Conservation (phyloP, 2,113 vertebrate genomes). For the Ctenomys sociabilis region DNA sequence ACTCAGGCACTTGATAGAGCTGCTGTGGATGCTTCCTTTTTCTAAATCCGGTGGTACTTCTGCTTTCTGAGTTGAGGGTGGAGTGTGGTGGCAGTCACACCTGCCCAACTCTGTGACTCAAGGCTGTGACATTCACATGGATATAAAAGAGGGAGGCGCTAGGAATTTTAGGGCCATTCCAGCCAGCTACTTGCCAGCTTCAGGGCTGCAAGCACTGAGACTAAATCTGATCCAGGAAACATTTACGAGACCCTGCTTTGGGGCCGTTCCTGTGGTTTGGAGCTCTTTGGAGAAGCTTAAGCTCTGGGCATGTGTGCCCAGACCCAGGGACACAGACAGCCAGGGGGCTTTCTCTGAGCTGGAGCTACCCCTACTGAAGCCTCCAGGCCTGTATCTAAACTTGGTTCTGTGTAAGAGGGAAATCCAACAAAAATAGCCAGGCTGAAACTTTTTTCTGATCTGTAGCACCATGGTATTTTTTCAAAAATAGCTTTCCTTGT, state of each 20-base stretch:
- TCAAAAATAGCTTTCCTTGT: slow-evolving; percentile 62
- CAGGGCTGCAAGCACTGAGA: background rate
- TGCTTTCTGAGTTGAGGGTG: slow-evolving; percentile 35
- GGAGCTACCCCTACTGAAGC: background rate
- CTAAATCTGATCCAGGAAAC: slow-evolving; percentile 49
- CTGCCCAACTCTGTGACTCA: slow-evolving; percentile 65
- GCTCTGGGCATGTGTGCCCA: slow-evolving; percentile 20
- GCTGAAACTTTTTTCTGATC: slow-evolving; percentile 39
- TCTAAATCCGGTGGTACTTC: background rate
- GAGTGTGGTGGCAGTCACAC: slow-evolving; percentile 11
- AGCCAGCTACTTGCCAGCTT: slow-evolving; percentile 4
- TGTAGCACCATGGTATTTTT: slow-evolving; percentile 32
- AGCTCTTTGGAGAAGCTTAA: slow-evolving; percentile 26
- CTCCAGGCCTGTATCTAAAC: slow-evolving; percentile 45
- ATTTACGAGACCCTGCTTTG: background rate
- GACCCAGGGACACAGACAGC: slow-evolving; percentile 29
- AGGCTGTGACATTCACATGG: slow-evolving; percentile 32
- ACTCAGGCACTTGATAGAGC: background rate
- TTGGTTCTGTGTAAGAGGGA: background rate
- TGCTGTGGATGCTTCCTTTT: background rate
- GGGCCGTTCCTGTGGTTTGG: slow-evolving; percentile 67
- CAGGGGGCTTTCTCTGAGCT: slow-evolving; percentile 5
- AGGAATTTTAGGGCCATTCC: slow-evolving; percentile 35
- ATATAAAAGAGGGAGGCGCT: slow-evolving; percentile 56
- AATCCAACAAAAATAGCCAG: slow-evolving; percentile 60